These are phyloP conservation scores for Drosophila longiperda DNA, from an alignment of 2,888 invertebrate genomes.

Conservation along the genomic window DNA sequence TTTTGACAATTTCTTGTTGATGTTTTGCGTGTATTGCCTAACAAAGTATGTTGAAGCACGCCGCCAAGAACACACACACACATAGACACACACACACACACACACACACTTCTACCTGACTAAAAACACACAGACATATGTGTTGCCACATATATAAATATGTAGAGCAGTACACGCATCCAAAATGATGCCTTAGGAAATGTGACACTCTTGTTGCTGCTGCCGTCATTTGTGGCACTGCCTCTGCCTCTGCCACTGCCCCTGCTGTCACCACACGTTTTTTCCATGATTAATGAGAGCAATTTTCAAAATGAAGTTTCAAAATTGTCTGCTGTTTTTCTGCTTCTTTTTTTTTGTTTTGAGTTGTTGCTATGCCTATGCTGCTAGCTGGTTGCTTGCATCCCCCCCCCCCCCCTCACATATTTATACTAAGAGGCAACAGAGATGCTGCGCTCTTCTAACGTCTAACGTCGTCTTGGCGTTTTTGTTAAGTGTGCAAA, in stretches of 20 bases:
- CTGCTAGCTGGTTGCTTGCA: neutral
- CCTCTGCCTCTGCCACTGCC: neutral
- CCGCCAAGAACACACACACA: constrained; percentile 32
- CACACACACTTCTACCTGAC: neutral
- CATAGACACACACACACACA: constrained; percentile 9
- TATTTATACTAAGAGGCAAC: constrained; percentile 12
- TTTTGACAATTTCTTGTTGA: constrained; percentile 42
- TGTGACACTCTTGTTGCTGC: constrained; percentile 16
- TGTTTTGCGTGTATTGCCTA: constrained; percentile 59
- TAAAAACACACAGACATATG: neutral
- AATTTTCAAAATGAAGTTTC: constrained; percentile 70
- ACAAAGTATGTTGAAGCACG: constrained; percentile 62
- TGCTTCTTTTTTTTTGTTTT: neutral
- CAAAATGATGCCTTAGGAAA: constrained; percentile 27
- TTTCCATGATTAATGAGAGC: constrained; percentile 69
- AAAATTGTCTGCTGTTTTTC: constrained; percentile 33
- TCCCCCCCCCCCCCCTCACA: neutral
- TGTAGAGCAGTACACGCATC: constrained; percentile 27
- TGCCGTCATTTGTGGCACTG: constrained; percentile 11
- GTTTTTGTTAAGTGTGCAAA: constrained; percentile 73
- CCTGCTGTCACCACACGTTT: constrained; percentile 25
- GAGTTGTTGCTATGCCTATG: neutral
- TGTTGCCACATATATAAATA: neutral
- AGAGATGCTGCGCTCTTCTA: constrained; percentile 14
- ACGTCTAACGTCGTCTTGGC: constrained; percentile 35